These are phyloP conservation scores for Exaiptasia diaphana DNA, from an alignment of 64 coral and sea anemone species.

Conservation along the genomic window DNA sequence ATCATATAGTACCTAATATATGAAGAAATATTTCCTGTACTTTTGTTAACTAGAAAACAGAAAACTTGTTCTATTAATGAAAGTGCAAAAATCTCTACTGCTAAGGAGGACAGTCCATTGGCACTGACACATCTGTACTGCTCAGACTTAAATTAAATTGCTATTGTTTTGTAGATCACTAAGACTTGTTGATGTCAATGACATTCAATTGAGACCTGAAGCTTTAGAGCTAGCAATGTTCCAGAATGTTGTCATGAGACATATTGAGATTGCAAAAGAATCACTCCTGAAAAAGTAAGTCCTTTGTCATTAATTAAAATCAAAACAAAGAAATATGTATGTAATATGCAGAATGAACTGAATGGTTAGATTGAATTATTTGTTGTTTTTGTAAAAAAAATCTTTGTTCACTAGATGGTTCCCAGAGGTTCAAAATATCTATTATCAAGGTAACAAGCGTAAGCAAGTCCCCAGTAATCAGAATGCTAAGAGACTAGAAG, in stretches of 20 bases:
- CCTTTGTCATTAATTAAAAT: not conserved
- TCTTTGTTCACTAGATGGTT: no score
- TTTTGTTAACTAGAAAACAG: no score
- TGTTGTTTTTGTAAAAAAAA: no score
- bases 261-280: constrained; percentile 97
- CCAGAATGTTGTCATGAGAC: constrained; percentile 97
- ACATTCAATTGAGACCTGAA: constrained; percentile 85
- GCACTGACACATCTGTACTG: no score
- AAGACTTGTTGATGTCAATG: constrained; percentile 85
- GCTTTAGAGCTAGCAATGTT: constrained; percentile 89
- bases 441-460: constrained; percentile 99
- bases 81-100: not conserved
- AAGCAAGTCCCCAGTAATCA: constrained; percentile 99
- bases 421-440: constrained; percentile 99
- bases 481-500: constrained; percentile 90
- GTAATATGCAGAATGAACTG: no score
- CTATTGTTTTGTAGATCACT: constrained; percentile 61
- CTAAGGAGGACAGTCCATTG: no score
- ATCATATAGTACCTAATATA: not conserved
- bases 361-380: no score
- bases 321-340: no score
- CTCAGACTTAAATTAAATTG: no score
- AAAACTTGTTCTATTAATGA: not conserved
- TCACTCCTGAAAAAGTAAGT: constrained; percentile 87
- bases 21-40: not conserved